Percentiles rank a stretch among this genome's conserved stretches.
These are phyloP conservation scores for Platysteira castanea DNA, from an alignment of 2,113 vertebrate species.

Conservation along the genomic window DNA sequence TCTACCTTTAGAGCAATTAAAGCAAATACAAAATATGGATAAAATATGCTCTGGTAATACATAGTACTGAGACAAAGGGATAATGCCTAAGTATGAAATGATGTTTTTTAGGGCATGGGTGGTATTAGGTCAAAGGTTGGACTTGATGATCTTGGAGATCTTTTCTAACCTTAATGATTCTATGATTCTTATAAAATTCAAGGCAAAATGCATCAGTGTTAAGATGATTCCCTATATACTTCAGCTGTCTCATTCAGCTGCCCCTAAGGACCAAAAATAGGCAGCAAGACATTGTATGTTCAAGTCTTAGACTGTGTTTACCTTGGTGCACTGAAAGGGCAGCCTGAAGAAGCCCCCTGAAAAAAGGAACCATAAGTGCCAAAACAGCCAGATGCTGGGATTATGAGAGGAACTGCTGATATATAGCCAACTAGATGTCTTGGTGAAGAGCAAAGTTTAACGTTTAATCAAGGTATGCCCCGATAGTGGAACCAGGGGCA, in stretches of 20 bases:
- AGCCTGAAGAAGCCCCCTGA: not conserved
- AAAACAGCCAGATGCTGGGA: not conserved
- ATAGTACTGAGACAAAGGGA: not conserved
- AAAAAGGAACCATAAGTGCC: not conserved
- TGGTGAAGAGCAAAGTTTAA: not conserved
- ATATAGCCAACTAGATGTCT: not conserved
- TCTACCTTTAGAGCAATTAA: not conserved
- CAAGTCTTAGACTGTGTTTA: not conserved
- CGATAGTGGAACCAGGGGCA: not conserved
- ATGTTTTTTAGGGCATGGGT: too few relatives aligned
- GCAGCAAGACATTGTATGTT: not conserved
- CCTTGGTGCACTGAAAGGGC: not conserved
- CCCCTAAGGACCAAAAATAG: not conserved
- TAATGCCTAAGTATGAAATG: not conserved
- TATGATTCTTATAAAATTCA: not conserved
- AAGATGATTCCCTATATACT: not conserved
- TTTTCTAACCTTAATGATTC: not conserved
- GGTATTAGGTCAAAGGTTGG: not conserved
- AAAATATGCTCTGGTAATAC: not conserved
- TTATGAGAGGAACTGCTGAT: not conserved
- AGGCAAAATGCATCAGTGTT: not conserved
- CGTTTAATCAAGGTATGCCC: not conserved
- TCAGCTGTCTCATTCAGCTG: not conserved
- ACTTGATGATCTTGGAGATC: too few relatives aligned
- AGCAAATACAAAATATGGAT: not conserved